phyloP scores from a whole-genome alignment of 2,888 invertebrate species.

The Drosophila cognata region DNA sequence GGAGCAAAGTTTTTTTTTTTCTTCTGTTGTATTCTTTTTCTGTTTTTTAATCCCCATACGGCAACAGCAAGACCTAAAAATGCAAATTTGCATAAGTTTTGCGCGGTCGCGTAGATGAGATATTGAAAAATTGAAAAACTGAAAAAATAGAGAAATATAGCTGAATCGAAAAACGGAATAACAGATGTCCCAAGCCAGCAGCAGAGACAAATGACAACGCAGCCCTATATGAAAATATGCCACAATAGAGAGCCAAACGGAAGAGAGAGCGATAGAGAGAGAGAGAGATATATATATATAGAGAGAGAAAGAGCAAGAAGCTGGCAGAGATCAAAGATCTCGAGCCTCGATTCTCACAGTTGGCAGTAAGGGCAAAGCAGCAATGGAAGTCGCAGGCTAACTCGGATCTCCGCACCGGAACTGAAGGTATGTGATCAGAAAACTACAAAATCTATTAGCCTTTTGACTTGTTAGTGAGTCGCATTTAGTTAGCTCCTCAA shows the following conservation, averaged over 20 bases:
- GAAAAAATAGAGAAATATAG: conserved; percentile 7
- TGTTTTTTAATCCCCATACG: conserved; percentile 57
- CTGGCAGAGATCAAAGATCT: conserved; percentile 20
- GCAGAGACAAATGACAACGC: conserved; percentile 13
- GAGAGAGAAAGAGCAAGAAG: neutral
- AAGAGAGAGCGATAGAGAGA: neutral
- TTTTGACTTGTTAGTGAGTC: neutral
- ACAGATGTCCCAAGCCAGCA: conserved; percentile 42
- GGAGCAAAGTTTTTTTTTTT: conserved; percentile 12
- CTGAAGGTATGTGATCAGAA: conserved; percentile 17
- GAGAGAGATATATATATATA: neutral
- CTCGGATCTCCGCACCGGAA: neutral
- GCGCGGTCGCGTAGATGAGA: conserved; percentile 39
- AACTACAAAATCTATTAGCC: neutral
- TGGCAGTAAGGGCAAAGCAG: conserved; percentile 29
- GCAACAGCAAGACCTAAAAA: conserved; percentile 52
- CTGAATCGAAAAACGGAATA: conserved; percentile 22
- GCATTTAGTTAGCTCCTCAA: neutral
- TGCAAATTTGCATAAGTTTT: conserved; percentile 74
- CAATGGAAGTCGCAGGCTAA: conserved; percentile 19
- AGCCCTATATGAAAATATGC: conserved; percentile 8
- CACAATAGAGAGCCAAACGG: neutral
- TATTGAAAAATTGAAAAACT: conserved; percentile 36
- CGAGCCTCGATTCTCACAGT: neutral
- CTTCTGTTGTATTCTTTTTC: conserved; percentile 9